Percentiles rank a stretch among this genome's conserved stretches.
Conservation (phyloP, 1,140 invertebrate species). For the Pogonomyrmex californicus region DNA sequence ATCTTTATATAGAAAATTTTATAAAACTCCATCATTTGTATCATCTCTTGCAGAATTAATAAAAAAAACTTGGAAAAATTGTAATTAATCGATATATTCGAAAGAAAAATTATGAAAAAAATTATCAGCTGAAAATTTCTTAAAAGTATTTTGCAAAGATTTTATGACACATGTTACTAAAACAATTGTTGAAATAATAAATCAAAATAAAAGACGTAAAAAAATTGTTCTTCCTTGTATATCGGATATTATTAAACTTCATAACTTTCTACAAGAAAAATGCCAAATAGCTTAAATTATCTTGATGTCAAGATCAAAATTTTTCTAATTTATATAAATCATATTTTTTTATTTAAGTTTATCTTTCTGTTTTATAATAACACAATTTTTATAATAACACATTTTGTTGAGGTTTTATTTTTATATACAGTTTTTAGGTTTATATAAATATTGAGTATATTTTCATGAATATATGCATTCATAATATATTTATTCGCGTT, state of each 20-base stretch:
- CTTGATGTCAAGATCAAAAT: too few species aligned
- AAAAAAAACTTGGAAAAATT: background rate
- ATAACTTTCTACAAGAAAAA: conserved; percentile 2
- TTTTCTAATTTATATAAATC: too few species aligned
- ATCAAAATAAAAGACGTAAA: background rate
- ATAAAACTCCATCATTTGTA: background rate
- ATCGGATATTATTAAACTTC: background rate
- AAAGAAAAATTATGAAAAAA: background rate
- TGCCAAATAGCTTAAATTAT: background rate
- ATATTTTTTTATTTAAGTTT: too few species aligned
- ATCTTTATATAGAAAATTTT: background rate
- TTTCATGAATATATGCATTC: too few species aligned
- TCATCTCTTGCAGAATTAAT: background rate
- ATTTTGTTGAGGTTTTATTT: too few species aligned
- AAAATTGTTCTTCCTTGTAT: background rate
- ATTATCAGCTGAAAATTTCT: background rate
- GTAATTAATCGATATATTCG: background rate
- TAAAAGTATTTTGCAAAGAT: background rate
- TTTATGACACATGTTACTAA: background rate
- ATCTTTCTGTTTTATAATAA: too few species aligned
- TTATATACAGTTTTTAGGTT: too few species aligned
- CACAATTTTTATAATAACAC: too few species aligned
- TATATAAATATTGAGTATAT: too few species aligned
- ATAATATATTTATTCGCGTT: too few species aligned
- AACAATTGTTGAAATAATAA: background rate